Conservation (phyloP, 2,113 vertebrate genomes). For the Potamarius usumacintae region DNA sequence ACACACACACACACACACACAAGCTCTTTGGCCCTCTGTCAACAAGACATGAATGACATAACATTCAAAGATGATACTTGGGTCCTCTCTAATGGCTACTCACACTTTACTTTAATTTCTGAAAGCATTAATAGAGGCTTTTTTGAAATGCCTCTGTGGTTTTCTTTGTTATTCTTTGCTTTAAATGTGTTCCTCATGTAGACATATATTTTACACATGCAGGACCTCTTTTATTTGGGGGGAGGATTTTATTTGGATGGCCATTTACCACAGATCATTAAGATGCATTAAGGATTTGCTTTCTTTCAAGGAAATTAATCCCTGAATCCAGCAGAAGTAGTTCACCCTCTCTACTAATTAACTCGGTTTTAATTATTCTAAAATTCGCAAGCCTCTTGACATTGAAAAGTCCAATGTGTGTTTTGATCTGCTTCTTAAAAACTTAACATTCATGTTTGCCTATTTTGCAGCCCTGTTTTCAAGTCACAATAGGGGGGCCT, state of each 20-base stretch:
- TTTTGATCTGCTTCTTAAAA: constrained; percentile 54
- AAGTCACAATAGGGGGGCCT: constrained; percentile 53
- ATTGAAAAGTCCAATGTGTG: constrained; percentile 44
- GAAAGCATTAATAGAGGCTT: constrained; percentile 24
- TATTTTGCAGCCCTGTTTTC: constrained; percentile 50
- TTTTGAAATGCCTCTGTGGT: background rate
- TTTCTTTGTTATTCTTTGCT: constrained; percentile 22
- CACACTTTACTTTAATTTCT: constrained; percentile 26
- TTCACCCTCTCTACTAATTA: constrained; percentile 56
- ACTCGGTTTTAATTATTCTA: constrained; percentile 57
- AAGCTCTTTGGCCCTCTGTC: background rate
- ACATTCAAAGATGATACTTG: constrained; percentile 22
- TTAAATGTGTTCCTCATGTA: constrained; percentile 33
- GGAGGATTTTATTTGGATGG: constrained; percentile 40
- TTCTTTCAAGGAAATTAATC: constrained; percentile 38
- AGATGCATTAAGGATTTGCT: constrained; percentile 54
- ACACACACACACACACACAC: background rate
- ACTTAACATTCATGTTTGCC: constrained; percentile 16
- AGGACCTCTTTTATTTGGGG: background rate
- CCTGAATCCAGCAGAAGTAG: constrained; percentile 47
- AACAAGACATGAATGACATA: constrained; percentile 33
- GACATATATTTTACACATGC: background rate
- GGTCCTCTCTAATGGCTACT: constrained; percentile 25
- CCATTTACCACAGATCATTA: constrained; percentile 53
- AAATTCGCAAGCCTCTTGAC: constrained; percentile 47